Conservation (phyloP, 2,113 vertebrate genomes). For the Nestor notabilis region DNA sequence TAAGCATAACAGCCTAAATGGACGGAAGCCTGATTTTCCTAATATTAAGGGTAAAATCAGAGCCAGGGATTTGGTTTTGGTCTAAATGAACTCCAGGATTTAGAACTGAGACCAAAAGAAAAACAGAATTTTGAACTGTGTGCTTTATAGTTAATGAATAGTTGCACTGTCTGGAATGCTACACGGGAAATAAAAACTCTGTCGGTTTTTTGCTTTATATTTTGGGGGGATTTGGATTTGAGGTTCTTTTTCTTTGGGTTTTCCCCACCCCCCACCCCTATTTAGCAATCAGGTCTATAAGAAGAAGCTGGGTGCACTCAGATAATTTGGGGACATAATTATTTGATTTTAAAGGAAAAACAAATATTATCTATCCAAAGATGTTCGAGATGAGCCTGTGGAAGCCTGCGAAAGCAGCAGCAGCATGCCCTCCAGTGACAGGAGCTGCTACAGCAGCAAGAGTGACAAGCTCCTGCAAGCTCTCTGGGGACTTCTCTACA, state of each 20-base stretch:
- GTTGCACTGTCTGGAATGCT: constrained; percentile 6
- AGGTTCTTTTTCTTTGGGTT: background rate
- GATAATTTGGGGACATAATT: background rate
- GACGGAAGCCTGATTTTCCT: constrained; percentile 25
- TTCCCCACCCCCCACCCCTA: background rate
- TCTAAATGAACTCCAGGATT: constrained; percentile 30
- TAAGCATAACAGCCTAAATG: constrained; percentile 20
- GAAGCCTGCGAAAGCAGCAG: background rate
- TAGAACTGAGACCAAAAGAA: constrained; percentile 43
- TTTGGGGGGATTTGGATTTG: background rate
- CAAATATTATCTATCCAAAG: background rate
- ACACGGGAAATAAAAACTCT: constrained; percentile 11
- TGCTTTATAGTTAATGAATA: constrained; percentile 56
- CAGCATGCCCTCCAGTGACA: constrained; percentile 63
- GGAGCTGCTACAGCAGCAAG: constrained; percentile 28
- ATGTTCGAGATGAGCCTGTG: background rate
- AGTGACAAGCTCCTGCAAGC: background rate
- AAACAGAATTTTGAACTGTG: constrained; percentile 35
- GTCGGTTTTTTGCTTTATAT: background rate
- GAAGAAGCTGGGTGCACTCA: background rate
- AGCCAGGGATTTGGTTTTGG: constrained; percentile 49
- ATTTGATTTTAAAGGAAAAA: background rate
- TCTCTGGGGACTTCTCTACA: background rate
- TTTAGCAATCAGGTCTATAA: background rate
- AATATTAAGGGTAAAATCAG: background rate